Evolutionary conservation across 2,888 invertebrate genomes (phyloP), one percentile per base, ranked within the genome.

Genomic region (Ramazzottius varieornatus): DNA sequence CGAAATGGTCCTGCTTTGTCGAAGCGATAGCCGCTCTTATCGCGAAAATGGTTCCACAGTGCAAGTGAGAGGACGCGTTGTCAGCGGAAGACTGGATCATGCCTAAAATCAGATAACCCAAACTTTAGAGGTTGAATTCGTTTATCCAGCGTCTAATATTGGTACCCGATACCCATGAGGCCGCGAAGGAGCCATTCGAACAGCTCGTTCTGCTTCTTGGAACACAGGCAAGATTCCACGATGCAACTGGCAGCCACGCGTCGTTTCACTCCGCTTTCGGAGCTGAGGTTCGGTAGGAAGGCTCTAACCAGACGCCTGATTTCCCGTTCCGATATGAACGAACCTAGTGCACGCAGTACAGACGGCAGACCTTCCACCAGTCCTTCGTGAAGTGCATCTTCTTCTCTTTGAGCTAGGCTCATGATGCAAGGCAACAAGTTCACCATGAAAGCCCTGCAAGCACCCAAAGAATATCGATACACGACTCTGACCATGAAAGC

Each of bases 301-400:
- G 73, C 29, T 4, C 54, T 8, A 54, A 29, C 54, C 13, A 54
- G 54, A 66, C 75, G 75, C 72, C 74, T 75, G n/a, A 74, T 71
- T 69, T 76, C 76, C 16, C 71, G 69, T 67, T 76, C 76, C 69
- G 72, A 75, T 29, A 75, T 73, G 70, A 74, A 76, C 20, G 70
- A 71, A 70, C 76, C 75, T 8, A 76, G 71, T 16, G 74, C 73
- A 32, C 74, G 72, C 67, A 73, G 73, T n/a, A 76, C 73, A 67
- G 74, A 75, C 66, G 70, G 70, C 73, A 75, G 74, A 63, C 74
- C 69, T 16, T 69, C 66, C 8, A 72, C 70, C 63, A 76, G 69
- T 0, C 73, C 73, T 63, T 76, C 76, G 67, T 75, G 75, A 32
- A 76, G 70, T 1, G 73, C 70, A 65, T 76, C 76, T 64, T 75